Conservation (phyloP, 2,888 invertebrate genomes). For the Troides helena region DNA sequence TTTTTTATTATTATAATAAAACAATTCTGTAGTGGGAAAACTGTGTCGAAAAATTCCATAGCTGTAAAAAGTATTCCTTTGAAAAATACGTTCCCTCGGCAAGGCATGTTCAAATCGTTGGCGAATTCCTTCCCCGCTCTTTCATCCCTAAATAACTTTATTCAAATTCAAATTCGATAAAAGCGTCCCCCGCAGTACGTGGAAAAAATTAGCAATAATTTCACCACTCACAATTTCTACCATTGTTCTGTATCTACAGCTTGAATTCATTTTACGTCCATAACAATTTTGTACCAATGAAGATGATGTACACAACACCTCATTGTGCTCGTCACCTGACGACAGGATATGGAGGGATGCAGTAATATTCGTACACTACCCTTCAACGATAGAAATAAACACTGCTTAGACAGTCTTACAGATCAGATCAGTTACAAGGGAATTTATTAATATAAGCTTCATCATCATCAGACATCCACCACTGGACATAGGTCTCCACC, state of each 20-base stretch:
- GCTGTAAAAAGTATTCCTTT: background rate
- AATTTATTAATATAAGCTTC: too few species aligned
- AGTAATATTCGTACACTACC: too few species aligned
- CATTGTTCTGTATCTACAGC: background rate
- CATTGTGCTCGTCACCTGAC: too few species aligned
- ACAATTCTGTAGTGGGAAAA: background rate
- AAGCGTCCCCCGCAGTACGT: constrained; percentile 9
- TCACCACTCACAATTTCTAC: background rate
- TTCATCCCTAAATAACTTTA: constrained; percentile 17
- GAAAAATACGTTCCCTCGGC: constrained; percentile 2
- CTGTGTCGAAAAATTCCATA: background rate
- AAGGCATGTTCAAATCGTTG: constrained; percentile 1
- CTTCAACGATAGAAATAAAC: too few species aligned
- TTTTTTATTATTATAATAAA: background rate
- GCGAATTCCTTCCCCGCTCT: constrained; percentile 4
- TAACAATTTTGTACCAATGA: too few species aligned
- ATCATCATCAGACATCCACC: too few species aligned
- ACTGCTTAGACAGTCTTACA: too few species aligned
- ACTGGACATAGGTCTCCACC: too few species aligned
- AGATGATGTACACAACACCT: too few species aligned
- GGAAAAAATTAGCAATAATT: constrained; percentile 13
- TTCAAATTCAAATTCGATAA: constrained; percentile 23
- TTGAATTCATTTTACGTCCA: background rate
- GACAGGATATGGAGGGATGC: too few species aligned
- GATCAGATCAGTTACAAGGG: too few species aligned